A percentile compares a stretch with the other conserved stretches of the same genome.
Conservation (phyloP, 2,797 vertebrate genomes). For the Lithobates pipiens region DNA sequence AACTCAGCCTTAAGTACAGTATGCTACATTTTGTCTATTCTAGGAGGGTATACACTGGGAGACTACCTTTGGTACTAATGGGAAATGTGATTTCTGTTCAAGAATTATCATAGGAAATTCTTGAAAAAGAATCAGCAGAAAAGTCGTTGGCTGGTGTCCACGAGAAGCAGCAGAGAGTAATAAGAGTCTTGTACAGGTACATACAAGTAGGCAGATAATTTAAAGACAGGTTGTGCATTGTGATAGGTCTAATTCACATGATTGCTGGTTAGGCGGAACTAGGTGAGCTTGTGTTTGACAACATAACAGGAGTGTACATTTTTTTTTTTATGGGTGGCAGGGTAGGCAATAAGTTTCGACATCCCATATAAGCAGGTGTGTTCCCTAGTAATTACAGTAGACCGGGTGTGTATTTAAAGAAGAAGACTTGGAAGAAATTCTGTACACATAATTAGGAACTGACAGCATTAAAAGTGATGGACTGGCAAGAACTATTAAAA, state of each 20-base stretch:
- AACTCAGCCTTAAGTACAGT: no score
- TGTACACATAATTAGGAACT: slow-evolving; percentile 26
- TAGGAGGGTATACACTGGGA: not conserved
- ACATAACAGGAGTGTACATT: not conserved
- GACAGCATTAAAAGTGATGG: slow-evolving; percentile 7
- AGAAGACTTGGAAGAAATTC: not conserved
- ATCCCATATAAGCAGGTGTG: slow-evolving; percentile 20
- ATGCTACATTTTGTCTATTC: not conserved
- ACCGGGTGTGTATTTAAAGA: slow-evolving; percentile 12
- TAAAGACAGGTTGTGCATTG: not conserved
- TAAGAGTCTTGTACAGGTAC: not conserved
- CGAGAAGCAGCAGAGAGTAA: not conserved
- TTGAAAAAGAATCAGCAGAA: not conserved
- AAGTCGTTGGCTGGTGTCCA: not conserved
- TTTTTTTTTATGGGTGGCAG: not conserved
- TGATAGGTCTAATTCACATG: not conserved
- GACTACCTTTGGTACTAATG: not conserved
- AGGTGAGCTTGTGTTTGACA: slow-evolving; percentile 14
- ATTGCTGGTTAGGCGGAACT: not conserved
- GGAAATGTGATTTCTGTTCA: not conserved
- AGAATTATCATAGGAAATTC: not conserved
- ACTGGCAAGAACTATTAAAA: not conserved
- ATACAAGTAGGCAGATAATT: not conserved
- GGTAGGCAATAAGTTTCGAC: not conserved
- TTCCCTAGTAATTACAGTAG: not conserved